Evolutionary conservation across 92 coral and sea anemone species (phyloP).

Genomic region (Chrysogorgia sp.): DNA sequence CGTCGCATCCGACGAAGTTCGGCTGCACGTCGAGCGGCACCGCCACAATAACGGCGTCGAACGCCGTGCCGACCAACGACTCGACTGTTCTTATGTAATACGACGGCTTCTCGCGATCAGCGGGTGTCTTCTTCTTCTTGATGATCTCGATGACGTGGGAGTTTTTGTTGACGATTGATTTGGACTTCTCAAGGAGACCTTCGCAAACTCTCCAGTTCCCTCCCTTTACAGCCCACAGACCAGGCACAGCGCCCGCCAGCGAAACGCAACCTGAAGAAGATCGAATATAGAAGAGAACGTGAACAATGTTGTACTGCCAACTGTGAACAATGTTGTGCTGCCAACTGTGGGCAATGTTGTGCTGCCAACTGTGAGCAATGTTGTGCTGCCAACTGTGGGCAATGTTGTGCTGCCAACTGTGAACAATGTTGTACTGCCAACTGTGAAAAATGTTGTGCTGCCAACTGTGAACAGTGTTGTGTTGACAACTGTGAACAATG

Average conservation of each 20-base stretch:
- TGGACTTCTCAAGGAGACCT: conserved; percentile 67
- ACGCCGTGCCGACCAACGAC: conserved; percentile 38
- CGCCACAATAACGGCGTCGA: conserved; percentile 92
- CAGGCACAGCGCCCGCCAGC: conserved; percentile 87
- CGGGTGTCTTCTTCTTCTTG: conserved; percentile 17
- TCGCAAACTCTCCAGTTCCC: conserved; percentile 94
- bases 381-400: no score
- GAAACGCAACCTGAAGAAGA: conserved; percentile 78
- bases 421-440: no score
- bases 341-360: no score
- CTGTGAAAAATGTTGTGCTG: no score
- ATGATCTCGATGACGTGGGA: conserved; percentile 66
- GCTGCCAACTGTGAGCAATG: no score
- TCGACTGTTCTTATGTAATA: conserved; percentile 66
- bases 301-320: background rate
- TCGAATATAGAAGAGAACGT: background rate
- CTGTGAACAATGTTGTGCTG: no score
- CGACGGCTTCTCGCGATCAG: conserved; percentile 24
- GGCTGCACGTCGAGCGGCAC: conserved; percentile 67
- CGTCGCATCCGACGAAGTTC: conserved; percentile 70
- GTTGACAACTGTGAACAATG: no score
- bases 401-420: no score
- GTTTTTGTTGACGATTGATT: conserved; percentile 69
- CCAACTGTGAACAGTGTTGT: no score
- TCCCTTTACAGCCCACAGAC: conserved; percentile 92